Conservation (phyloP, 2,888 invertebrate genomes). For the Pheosia gnoma region DNA sequence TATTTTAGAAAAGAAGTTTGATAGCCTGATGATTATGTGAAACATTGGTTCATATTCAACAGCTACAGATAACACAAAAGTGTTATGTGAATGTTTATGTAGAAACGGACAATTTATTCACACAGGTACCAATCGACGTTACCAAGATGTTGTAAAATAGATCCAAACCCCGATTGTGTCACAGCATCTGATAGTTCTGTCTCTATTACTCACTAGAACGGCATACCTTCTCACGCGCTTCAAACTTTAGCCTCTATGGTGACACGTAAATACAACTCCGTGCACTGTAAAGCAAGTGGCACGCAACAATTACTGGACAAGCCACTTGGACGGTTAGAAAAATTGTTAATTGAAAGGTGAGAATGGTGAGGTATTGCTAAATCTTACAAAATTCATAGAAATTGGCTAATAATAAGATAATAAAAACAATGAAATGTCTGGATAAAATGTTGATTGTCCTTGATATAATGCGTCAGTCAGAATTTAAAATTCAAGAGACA, state of each 20-base stretch:
- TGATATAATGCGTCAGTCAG: constrained; percentile 17
- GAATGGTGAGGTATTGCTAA: constrained; percentile 24
- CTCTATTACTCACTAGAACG: constrained; percentile 35
- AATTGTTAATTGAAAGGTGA: constrained; percentile 30
- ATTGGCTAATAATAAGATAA: neutral
- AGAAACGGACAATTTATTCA: neutral
- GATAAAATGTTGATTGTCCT: neutral
- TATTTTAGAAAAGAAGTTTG: too few species aligned
- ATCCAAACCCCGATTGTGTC: neutral
- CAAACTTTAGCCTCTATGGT: constrained; percentile 52
- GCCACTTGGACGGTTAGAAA: constrained; percentile 43
- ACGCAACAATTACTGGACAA: constrained; percentile 57
- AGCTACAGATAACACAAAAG: neutral
- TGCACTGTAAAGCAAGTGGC: constrained; percentile 73
- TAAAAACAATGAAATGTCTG: neutral
- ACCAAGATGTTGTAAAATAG: neutral
- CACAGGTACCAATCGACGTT: neutral
- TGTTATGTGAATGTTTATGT: neutral
- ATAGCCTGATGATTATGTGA: neutral
- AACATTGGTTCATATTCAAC: too few species aligned
- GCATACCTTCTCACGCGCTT: constrained; percentile 41
- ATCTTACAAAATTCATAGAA: neutral
- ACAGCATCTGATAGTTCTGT: constrained; percentile 9
- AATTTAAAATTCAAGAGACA: constrained; percentile 36
- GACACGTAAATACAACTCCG: constrained; percentile 67